phyloP scores from a whole-genome alignment of 2,888 invertebrate species.

The Drosophila seclusa region DNA sequence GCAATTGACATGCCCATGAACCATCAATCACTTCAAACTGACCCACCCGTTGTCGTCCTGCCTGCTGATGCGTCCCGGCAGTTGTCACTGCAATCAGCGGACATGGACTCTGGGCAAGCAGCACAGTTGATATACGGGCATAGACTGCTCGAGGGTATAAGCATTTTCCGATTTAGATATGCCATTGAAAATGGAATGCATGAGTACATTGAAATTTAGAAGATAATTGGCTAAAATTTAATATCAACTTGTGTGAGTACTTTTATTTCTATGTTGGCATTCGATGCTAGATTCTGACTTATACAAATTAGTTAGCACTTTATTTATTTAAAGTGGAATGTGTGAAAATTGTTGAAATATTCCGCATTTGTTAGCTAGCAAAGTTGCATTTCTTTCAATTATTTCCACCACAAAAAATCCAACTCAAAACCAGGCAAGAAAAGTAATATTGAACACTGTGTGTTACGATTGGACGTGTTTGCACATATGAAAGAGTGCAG shows the following conservation, averaged over 20 bases:
- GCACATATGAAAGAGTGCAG: conserved; percentile 2
- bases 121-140: conserved; percentile 19
- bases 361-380: not conserved
- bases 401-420: not conserved
- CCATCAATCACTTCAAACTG: conserved; percentile 74
- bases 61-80: conserved; percentile 42
- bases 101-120: conserved; percentile 49
- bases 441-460: not conserved
- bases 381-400: not conserved
- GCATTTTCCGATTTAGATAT: conserved; percentile 16
- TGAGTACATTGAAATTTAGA: not conserved
- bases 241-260: not conserved
- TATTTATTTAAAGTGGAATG: not conserved
- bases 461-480: conserved; percentile 1
- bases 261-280: not conserved
- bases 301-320: not conserved
- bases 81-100: conserved; percentile 66
- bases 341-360: accelerated
- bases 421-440: not conserved
- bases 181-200: not conserved
- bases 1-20: conserved; percentile 77
- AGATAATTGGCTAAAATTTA: not conserved
- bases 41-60: conserved; percentile 11
- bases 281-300: not conserved
- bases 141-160: conserved; percentile 12